Conservation (phyloP, 2,888 invertebrate species). For the Cancer borealis region DNA sequence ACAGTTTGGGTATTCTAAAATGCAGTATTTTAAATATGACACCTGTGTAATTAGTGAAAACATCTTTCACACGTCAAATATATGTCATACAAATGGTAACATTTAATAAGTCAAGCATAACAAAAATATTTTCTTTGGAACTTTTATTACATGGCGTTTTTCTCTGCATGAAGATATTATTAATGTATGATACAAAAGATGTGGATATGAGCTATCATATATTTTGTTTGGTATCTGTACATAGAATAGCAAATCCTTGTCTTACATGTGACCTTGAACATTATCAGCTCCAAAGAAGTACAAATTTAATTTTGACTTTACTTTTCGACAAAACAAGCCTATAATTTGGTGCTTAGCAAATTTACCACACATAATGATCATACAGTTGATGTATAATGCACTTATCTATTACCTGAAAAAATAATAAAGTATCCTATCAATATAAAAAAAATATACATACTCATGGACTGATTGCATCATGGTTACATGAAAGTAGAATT, state of each 20-base stretch:
- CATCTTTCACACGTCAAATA: constrained; percentile 26
- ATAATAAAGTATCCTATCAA: not conserved
- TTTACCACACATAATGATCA: constrained; percentile 27
- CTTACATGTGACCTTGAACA: constrained; percentile 9
- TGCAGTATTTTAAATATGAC: not conserved
- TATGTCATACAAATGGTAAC: constrained; percentile 15
- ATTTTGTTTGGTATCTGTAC: not conserved
- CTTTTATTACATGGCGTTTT: not conserved
- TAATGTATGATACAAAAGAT: constrained; percentile 10
- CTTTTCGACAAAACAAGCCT: not conserved
- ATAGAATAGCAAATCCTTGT: not conserved
- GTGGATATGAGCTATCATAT: not conserved
- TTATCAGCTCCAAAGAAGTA: not conserved
- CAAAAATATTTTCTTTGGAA: constrained; percentile 4
- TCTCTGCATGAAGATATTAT: constrained; percentile 13
- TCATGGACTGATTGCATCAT: constrained; percentile 25
- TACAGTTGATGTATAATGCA: constrained; percentile 22
- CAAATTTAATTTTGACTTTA: not conserved
- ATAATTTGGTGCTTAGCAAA: not conserved
- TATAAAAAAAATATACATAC: constrained; percentile 4
- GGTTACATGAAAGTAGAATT: constrained; percentile 15
- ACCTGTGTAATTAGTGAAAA: constrained; percentile 18
- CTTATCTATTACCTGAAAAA: constrained; percentile 27
- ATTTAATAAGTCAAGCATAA: constrained; percentile 9
- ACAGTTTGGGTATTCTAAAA: constrained; percentile 27